Evolutionary conservation across 2,888 invertebrate species (phyloP), one percentile per base, ranked within the genome.

Genomic region (Ophioninae sp.): DNA sequence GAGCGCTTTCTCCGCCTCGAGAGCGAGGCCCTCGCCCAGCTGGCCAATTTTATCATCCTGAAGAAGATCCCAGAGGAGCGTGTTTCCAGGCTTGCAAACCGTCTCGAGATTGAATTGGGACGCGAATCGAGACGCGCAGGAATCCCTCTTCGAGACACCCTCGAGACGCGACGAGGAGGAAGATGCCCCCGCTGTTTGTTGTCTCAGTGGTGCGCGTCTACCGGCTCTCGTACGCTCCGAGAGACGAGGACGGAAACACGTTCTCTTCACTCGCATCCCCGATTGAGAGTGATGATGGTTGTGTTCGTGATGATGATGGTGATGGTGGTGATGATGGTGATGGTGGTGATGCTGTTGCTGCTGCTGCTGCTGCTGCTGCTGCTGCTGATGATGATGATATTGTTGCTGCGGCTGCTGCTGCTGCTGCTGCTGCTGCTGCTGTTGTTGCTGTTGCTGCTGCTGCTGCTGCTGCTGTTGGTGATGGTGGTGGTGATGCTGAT

Each of bases 1-100:
- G 0, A 99, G 94, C 1, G 97, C 97, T 90, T 98, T 98, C 92
- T 99, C 98, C 0, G 98, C 98, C 93, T 98, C 98, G n/a, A 97
- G 93, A 0, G 97, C 98, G 74, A 99, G 93, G 0, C 98, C 98
- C 93, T 98, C 98, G 0, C 98, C 97, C 6, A 98, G 93, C 91
- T 97, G 96, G 81, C 96, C 95, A 92, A 98, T 97, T 93, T 96
- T 96, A 88, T 97, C 97, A 92, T 98, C 98, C 93, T 98, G 98
- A 86, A 99, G 94, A 85, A 99, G 94, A 94, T 99, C 98, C 98
- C 98, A 99, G 1, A 99, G 94, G 85, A 99, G 93, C 7, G 98
- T 99, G 92, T 97, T 97, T 1, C 98, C 98, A 61, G 97, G 97
- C 88, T 97, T 96, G 92, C 98, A 98, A 39, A 98, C 98, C 89